phyloP scores from a whole-genome alignment of 1,140 invertebrate genomes.

The Chrysopa pallens region DNA sequence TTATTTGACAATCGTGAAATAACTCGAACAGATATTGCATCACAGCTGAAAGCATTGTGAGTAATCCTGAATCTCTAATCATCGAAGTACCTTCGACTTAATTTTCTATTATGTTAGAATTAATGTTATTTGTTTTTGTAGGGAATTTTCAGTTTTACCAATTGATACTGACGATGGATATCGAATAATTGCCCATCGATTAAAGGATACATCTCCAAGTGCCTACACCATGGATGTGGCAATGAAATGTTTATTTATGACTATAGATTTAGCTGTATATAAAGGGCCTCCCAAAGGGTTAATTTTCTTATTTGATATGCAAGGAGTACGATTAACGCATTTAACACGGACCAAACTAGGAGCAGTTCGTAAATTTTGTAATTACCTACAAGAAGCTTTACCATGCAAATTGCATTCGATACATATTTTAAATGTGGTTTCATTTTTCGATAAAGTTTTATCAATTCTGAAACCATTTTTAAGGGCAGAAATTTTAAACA shows the following conservation, averaged over 20 bases:
- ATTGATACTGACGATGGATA: conserved; percentile 35
- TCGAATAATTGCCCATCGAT: conserved; percentile 37
- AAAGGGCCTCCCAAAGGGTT: conserved; percentile 32
- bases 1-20: conserved; percentile 33
- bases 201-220: conserved; percentile 31
- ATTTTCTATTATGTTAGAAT: too few relatives aligned
- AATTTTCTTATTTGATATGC: conserved; percentile 44
- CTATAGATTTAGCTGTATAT: conserved; percentile 26
- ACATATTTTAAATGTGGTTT: conserved; percentile 41
- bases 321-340: conserved; percentile 34
- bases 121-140: conserved; percentile 12
- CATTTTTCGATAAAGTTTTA: conserved; percentile 41
- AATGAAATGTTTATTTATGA: conserved; percentile 41
- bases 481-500: conserved; percentile 38
- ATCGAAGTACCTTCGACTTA: too few relatives aligned
- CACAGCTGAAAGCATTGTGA: conserved; percentile 14
- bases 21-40: conserved; percentile 8
- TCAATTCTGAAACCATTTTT: conserved; percentile 40
- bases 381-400: conserved; percentile 34
- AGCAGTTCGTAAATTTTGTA: conserved; percentile 23
- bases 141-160: conserved; percentile 31
- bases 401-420: conserved; percentile 39
- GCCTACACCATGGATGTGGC: conserved; percentile 37
- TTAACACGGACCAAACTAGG: conserved; percentile 29
- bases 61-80: too few relatives aligned